Base-by-base conservation (phyloP, 2,888 invertebrate genomes). In the Meteorus cinctellus region DNA sequence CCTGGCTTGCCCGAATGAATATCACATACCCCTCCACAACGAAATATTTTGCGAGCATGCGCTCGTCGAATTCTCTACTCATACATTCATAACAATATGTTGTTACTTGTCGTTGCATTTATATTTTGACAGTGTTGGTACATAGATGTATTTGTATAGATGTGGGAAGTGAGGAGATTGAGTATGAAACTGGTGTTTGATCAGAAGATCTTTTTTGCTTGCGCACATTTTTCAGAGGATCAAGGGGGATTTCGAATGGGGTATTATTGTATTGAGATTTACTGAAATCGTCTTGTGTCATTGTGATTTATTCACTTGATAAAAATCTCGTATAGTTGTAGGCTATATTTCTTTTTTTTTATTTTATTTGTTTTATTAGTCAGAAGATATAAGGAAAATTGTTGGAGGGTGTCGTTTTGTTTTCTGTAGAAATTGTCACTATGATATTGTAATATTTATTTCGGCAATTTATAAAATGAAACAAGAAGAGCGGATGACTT, bases 1-100 rank as follows among this genome's bases (percentile, higher is more conserved):
- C 84, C 83, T 81, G 81, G 82, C 81, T 82, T 80, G 78, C 79
- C 81, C 79, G 81, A 81, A 82, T 82, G 81, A 83, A 81, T 82
- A 82, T 86, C 80, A 83, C 82, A 85, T 86, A 84, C 81, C 83
- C 78, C 75, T 81, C 70, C 71, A 68, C 34, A 45, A 41, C 74
- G 19, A 72, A 68, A 74, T 72, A 67, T 59, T 69, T 14, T 69
- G 12, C 72, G 81, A 82, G 86, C 85, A 84, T 82, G 86, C 86
- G 86, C 84, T 79, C 41, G 12, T 27, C 48, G 69, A 48, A 31
- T 66, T 59, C 14, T 14, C 34, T 8, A 66, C 65, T 62, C 24
- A 14, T 19, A 19, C 19, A 55, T 55, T n/a, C 5, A 48, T 48
- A 48, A 48, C 48, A 48, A 48, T 48, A 48, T 48, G 48, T 48